Base-by-base conservation (phyloP, 1,140 invertebrate species). In the Triops longicaudatus region DNA sequence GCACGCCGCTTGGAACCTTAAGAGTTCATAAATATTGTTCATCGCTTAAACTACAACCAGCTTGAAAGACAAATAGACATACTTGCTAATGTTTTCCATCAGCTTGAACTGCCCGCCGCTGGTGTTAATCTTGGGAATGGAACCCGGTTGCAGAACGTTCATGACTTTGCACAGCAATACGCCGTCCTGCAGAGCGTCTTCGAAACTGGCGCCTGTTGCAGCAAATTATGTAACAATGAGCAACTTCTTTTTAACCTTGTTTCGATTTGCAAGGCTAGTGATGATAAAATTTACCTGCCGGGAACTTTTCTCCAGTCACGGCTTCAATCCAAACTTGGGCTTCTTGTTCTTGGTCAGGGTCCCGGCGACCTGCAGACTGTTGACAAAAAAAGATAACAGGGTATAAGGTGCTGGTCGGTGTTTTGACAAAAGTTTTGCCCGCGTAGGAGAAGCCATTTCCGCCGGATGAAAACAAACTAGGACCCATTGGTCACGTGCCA, bases 21-120 rank as follows among this genome's bases (percentile, higher is more conserved):
- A 79, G 85, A 85, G 72, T 2, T 72, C 14, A 78, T 17, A 7
- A 78, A 73, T n/a, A 76, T 73, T 26, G 71, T 10, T 27, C 77
- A 28, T 14, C 26, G 26, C 71, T 28, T 76, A 14, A 71, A 42
- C 26, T 22, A 44, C 17, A 37, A 41, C 28, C 26, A 14, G 22
- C 3, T 42, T 27, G 72, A 43, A 37, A 31, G 42, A 77, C 12
- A 6, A 43, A 12, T 31, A 28, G 71, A 84, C 88, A 87, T 85
- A 91, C 90, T 90, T 90, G 86, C 92, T 94, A 83, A 96, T 93
- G 87, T 97, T 97, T 86, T 97, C 94, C 94, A 97, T 96, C 88
- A 97, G 90, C 83, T 95, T 96, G 89, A 97, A 97, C 82, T 95
- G 93, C 82, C 92, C 92, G 76, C 94, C 94, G 78, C 91, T 90